Evolutionary conservation across 2,888 invertebrate species (phyloP), one percentile per base, ranked within the genome.

Genomic region (Reticulitermes lucifugus): DNA sequence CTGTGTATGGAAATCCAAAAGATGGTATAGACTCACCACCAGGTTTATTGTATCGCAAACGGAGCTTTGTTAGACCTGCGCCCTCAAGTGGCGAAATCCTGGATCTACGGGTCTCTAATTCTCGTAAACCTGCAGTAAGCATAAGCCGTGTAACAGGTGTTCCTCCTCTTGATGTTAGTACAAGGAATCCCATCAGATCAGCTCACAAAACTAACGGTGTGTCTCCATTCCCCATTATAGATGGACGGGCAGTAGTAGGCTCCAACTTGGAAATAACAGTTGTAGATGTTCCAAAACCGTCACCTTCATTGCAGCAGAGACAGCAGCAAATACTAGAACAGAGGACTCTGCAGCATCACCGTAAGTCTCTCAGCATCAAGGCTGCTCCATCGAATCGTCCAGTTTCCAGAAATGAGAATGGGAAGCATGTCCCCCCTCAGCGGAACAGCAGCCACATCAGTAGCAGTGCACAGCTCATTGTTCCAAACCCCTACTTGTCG

Each of bases 191-290:
- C 46, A 55, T 83, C 88, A 88, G 84, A 86, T 46, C 70, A 25
- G 12, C 41, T 35, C 81, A 35, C 22, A 89, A 75, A 88, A 88
- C 86, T 88, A 89, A 86, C 41, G 83, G 83, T 60, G 43, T 81
- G 4, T 21, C 81, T 18, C 88, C 88, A 46, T 90, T 90, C 86
- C 89, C 90, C 46, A 89, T 91, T 71, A 89, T 93, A 77, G 93
- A 92, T 73, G 91, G 91, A 25, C 89, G 92, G 60, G 90, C 91
- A 9, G 60, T 87, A 73, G 91, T 95, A 59, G 94, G 94, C 0
- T 94, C 95, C 0, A 95, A 95, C 89, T 89, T 96, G 83, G 95
- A 95, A 89, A 96, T 96, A 46, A 95, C 95, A 0, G 89, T 96
- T 86, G 95, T 95, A 0, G 89, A 89, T 83, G 93, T 92, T 85